Evolutionary conservation across 2,888 invertebrate genomes (phyloP).

Genomic region (Octonoba sinensis): DNA sequence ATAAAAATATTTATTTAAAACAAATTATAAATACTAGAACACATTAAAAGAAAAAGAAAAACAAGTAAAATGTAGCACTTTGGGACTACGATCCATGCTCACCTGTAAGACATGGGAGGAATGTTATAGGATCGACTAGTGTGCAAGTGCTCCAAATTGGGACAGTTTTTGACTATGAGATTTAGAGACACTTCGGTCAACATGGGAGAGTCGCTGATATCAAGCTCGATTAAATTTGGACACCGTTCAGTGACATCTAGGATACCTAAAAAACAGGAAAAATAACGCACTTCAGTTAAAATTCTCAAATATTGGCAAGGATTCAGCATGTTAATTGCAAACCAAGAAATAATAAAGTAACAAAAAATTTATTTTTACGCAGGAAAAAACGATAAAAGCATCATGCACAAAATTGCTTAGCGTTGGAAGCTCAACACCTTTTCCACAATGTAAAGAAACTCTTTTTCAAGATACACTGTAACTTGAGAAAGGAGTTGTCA

Average conservation of each 20-base stretch:
- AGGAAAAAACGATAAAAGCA: background rate
- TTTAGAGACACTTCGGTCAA: constrained; percentile 78
- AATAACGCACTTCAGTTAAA: constrained; percentile 9
- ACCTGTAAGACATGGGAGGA: constrained; percentile 76
- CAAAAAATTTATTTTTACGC: background rate
- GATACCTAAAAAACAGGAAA: constrained; percentile 77
- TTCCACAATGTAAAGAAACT: no score
- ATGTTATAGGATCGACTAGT: constrained; percentile 85
- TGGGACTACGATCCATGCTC: constrained; percentile 68
- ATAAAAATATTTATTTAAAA: no score
- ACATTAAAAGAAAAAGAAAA: background rate
- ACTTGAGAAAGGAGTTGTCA: no score
- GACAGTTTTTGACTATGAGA: constrained; percentile 75
- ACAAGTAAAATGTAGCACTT: background rate
- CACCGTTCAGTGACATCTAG: constrained; percentile 78
- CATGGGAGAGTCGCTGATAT: constrained; percentile 87
- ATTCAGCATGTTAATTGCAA: constrained; percentile 73
- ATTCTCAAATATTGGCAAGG: background rate
- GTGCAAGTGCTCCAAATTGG: constrained; percentile 73
- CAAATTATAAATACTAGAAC: no score
- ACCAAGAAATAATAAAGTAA: background rate
- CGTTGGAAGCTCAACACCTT: no score
- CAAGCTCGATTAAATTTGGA: constrained; percentile 83
- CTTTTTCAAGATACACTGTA: no score
- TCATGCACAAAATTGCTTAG: no score